Evolutionary conservation across 2,113 vertebrate genomes (phyloP), one percentile per base, ranked within the genome.

Genomic region (Mustela nigripes): DNA sequence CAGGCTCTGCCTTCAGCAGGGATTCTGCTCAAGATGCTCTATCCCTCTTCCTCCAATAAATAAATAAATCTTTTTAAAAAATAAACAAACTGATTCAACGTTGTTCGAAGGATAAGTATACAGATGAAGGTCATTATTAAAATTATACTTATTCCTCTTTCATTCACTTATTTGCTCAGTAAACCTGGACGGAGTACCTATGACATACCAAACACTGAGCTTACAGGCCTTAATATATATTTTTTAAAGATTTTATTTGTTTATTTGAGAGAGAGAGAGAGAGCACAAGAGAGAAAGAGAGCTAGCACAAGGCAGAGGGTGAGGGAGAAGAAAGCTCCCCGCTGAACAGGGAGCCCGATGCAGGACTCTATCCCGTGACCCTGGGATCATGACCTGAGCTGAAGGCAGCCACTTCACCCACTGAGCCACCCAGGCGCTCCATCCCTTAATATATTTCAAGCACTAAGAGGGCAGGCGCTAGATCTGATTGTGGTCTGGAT

Each of bases 141-240:
- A 63, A 39, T 39, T 1, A 76, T 69, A 19, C 60, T 62, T 53
- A 83, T 33, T 90, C 45, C 84, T 86, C 21, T 26, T 69, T 83
- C 48, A 24, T 80, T 82, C 67, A 82, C 42, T 91, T 93, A 95
- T 16, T 95, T 21, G 76, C 56, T 92, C 65, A 95, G 42, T n/a
- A 74, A 91, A 90, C 28, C 39, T 86, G 56, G 58, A 58, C 0
- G 95, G 50, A 94, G 50, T 11, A 81, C 76, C 84, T 76, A 33
- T 11, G 78, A 31, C 22, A 42, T 87, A n/a, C 65, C 74, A 83
- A 48, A 48, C 33, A 91, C 0, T n/a, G 24, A 91, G 19, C 8
- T 89, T n/a, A 84, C 4, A 79, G 21, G 71, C 50, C 87, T 85
- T 58, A 48, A 74, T 15, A 18, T 4, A n/a, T 58, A 63, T 63